Evolutionary conservation across 1,140 invertebrate species (phyloP).

Genomic region (Heliothis subflexa): DNA sequence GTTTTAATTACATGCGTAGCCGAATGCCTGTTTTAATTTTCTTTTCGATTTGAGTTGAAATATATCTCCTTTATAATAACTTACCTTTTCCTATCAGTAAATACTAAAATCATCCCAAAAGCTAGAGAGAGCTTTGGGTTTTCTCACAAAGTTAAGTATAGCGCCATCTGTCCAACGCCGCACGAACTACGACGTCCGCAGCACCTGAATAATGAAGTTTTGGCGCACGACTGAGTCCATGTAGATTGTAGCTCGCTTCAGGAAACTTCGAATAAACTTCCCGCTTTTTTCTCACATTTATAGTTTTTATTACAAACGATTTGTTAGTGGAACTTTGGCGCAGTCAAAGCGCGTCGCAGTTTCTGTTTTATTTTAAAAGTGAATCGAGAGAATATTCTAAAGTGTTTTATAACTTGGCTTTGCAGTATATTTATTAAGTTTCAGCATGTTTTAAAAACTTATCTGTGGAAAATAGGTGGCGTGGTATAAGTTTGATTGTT

Average conservation of each 20-base stretch:
- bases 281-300: not conserved
- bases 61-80: not conserved
- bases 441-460: not conserved
- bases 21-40: not conserved
- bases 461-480: not conserved
- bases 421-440: not conserved
- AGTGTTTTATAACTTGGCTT: not conserved
- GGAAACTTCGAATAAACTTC: slow-evolving; percentile 18
- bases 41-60: not conserved
- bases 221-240: slow-evolving; percentile 5
- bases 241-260: slow-evolving; percentile 3
- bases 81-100: not conserved
- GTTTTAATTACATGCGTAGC: too few species aligned
- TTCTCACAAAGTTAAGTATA: not conserved
- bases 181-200: slow-evolving; percentile 14
- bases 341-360: slow-evolving; percentile 14
- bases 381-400: slow-evolving; percentile 5
- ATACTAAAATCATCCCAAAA: not conserved
- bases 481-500: not conserved
- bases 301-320: slow-evolving; percentile 27
- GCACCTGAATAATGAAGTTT: slow-evolving; percentile 28
- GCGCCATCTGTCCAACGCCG: slow-evolving; percentile 28
- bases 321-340: slow-evolving; percentile 16
- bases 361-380: slow-evolving; percentile 13
- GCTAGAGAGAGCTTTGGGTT: not conserved